A percentile compares a stretch with the other conserved stretches of the same genome.
Conservation (phyloP, 1,140 invertebrate species). For the Papilio glaucus region DNA sequence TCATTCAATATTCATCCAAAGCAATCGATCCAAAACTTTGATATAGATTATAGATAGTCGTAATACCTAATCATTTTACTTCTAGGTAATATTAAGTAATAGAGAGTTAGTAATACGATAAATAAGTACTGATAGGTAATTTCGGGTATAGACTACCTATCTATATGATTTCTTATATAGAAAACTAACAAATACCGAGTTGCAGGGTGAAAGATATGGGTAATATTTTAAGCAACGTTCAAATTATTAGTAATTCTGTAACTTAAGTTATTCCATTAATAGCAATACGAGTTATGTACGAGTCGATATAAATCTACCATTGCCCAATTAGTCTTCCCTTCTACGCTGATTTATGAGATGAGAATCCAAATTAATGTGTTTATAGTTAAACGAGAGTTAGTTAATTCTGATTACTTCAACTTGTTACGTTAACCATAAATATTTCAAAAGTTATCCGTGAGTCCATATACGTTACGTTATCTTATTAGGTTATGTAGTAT, state of each 20-base stretch:
- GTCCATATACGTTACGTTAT: too few relatives aligned
- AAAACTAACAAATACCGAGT: too few relatives aligned
- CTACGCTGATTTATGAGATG: background rate
- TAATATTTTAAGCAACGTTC: too few relatives aligned
- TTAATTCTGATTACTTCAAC: background rate
- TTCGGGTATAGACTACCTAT: background rate
- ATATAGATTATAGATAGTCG: too few relatives aligned
- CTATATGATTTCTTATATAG: too few relatives aligned
- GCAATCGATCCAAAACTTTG: too few relatives aligned
- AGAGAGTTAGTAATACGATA: background rate
- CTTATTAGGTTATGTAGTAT: background rate
- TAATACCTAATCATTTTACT: too few relatives aligned
- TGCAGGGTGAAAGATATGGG: too few relatives aligned
- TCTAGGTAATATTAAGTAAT: background rate
- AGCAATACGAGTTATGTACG: background rate
- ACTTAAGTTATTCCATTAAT: constrained; percentile 2
- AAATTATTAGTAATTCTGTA: background rate
- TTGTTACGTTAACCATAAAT: background rate
- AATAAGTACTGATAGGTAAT: background rate
- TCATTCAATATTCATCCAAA: too few relatives aligned
- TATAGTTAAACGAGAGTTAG: background rate
- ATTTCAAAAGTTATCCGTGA: too few relatives aligned
- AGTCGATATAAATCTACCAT: background rate
- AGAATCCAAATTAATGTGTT: background rate
- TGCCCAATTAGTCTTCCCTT: constrained; percentile 7